Percentiles rank a stretch among this genome's conserved stretches.
Evolutionary conservation across 1,140 invertebrate species (phyloP).

Genomic region (Calliopsis andreniformis): DNA sequence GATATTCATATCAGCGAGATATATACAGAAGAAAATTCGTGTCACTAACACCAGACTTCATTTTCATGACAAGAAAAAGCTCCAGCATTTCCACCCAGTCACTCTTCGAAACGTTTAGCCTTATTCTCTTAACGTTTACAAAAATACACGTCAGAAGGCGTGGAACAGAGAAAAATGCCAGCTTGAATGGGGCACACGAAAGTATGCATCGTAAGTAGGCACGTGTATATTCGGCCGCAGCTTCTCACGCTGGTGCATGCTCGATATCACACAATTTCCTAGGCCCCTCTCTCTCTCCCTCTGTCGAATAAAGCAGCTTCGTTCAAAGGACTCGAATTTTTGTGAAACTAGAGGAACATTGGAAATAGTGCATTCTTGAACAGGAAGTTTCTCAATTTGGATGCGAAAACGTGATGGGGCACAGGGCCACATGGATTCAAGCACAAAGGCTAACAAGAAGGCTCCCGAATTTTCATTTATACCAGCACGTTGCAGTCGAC

Average conservation of each 20-base stretch:
- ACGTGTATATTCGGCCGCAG: background rate
- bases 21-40: no score
- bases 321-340: constrained; percentile 1
- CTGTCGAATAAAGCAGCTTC: background rate
- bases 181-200: background rate
- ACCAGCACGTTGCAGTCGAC: background rate
- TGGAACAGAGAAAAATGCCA: constrained; percentile 3
- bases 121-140: background rate
- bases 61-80: no score
- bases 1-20: no score
- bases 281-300: background rate
- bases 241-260: background rate
- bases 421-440: background rate
- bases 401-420: background rate
- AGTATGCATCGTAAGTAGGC: constrained; percentile 1
- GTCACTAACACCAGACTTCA: no score
- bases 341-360: background rate
- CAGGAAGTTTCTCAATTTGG: no score
- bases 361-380: background rate
- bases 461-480: background rate
- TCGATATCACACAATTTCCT: background rate
- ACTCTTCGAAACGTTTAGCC: no score
- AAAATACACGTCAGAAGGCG: background rate
- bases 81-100: no score
- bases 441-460: background rate